A percentile compares a stretch with the other conserved stretches of the same genome.
These are phyloP conservation scores for Sesia bembeciformis DNA, from an alignment of 2,888 invertebrate genomes.

Conservation along the genomic window DNA sequence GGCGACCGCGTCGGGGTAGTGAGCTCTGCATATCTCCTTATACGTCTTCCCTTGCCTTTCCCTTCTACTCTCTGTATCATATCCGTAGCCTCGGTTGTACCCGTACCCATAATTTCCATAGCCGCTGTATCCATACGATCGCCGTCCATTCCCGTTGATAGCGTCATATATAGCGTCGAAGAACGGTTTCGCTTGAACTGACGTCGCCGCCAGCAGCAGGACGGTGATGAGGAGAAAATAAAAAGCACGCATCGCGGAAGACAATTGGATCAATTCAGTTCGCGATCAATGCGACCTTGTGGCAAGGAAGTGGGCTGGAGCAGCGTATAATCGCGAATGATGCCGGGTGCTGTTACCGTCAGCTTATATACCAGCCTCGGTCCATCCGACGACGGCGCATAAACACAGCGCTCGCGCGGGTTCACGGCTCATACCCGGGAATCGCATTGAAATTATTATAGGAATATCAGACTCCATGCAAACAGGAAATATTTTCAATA, in stretches of 20 bases:
- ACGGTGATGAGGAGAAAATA: constrained; percentile 26
- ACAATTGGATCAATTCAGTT: constrained; percentile 61
- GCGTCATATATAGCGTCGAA: constrained; percentile 66
- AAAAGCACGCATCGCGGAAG: constrained; percentile 59
- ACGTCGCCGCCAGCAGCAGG: constrained; percentile 22
- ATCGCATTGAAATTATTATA: constrained; percentile 38
- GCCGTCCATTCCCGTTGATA: constrained; percentile 48
- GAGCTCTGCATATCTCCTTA: constrained; percentile 80
- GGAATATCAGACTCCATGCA: neutral
- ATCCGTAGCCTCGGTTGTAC: constrained; percentile 23
- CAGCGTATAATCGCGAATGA: constrained; percentile 60
- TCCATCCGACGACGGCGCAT: constrained; percentile 60
- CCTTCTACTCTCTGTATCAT: constrained; percentile 19
- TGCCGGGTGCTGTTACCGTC: constrained; percentile 54
- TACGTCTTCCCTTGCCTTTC: constrained; percentile 71
- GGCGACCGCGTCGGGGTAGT: constrained; percentile 71
- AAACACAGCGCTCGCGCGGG: constrained; percentile 43
- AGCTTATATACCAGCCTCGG: constrained; percentile 71
- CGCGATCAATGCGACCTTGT: constrained; percentile 57
- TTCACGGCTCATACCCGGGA: constrained; percentile 68
- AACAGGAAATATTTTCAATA: neutral
- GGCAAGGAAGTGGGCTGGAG: constrained; percentile 55
- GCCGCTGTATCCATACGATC: constrained; percentile 49
- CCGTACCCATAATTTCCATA: constrained; percentile 37
- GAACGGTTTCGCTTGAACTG: constrained; percentile 48